phyloP scores from a whole-genome alignment of 1,140 invertebrate genomes.

The Oncopodura yosiiana region DNA sequence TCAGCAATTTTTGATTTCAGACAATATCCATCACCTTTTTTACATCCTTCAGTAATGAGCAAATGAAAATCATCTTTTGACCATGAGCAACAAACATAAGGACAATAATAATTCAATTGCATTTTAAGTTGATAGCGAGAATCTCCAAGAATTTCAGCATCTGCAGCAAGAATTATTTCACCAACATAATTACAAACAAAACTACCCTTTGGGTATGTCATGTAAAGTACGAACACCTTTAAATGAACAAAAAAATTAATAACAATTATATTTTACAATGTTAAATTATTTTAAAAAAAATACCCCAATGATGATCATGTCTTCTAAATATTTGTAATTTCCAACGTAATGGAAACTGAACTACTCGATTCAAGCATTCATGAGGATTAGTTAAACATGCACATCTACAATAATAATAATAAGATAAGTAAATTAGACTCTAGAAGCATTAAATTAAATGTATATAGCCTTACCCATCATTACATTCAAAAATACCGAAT shows the following conservation, averaged over 20 bases:
- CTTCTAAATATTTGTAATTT: slow-evolving; percentile 1
- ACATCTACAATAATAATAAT: background rate
- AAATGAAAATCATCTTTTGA: too few relatives aligned
- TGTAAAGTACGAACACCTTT: slow-evolving; percentile 4
- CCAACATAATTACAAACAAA: slow-evolving; percentile 11
- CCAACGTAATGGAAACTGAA: background rate
- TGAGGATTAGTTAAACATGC: background rate
- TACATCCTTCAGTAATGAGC: too few relatives aligned
- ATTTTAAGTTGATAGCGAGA: too few relatives aligned
- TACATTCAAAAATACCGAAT: slow-evolving; percentile 3
- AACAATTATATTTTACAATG: too few relatives aligned
- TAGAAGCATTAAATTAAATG: background rate
- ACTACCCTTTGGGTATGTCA: slow-evolving; percentile 7
- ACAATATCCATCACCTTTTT: too few relatives aligned
- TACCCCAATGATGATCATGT: background rate
- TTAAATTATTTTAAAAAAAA: too few relatives aligned
- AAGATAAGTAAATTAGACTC: too few relatives aligned
- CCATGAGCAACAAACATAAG: too few relatives aligned
- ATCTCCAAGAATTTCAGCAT: background rate
- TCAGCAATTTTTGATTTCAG: too few relatives aligned
- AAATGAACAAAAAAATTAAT: too few relatives aligned
- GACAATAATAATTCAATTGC: too few relatives aligned
- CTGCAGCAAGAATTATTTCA: background rate
- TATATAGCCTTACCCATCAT: background rate
- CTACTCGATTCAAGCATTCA: slow-evolving; percentile 10